A percentile compares a stretch with the other conserved stretches of the same genome.
Evolutionary conservation across 2,113 vertebrate genomes (phyloP).

Genomic region (Phaethornis superciliosus): DNA sequence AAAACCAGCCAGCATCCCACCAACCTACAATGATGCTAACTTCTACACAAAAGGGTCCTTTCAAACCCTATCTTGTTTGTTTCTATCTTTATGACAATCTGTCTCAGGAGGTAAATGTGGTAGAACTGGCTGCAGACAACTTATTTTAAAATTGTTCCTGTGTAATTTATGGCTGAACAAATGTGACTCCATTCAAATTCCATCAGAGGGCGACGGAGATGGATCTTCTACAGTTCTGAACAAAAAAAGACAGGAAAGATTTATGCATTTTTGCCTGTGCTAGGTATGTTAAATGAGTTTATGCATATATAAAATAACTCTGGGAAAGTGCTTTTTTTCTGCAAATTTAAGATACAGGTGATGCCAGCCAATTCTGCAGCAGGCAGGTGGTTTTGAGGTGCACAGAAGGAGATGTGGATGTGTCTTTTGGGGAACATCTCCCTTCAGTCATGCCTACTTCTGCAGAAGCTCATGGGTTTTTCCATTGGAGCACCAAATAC

Average conservation of each 20-base stretch:
- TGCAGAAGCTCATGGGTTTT: background rate
- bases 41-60: background rate
- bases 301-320: background rate
- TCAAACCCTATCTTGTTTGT: slow-evolving; percentile 1
- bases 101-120: slow-evolving; percentile 21
- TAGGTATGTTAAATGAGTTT: background rate
- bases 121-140: slow-evolving; percentile 31
- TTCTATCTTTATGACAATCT: slow-evolving; percentile 35
- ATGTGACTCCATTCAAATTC: slow-evolving; percentile 51
- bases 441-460: background rate
- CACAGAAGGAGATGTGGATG: background rate
- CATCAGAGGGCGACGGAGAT: background rate
- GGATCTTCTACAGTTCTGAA: background rate
- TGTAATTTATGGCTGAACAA: slow-evolving; percentile 47
- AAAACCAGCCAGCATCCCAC: background rate
- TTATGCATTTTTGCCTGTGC: background rate
- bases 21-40: background rate
- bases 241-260: background rate
- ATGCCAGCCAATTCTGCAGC: background rate
- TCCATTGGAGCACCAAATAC: background rate
- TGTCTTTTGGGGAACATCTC: background rate
- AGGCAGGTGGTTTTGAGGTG: background rate
- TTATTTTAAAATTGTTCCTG: slow-evolving; percentile 36
- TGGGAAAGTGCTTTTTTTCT: background rate
- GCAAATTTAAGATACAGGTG: background rate